These are phyloP conservation scores for Agelaius tricolor DNA, from an alignment of 2,113 vertebrate species.

Conservation along the genomic window DNA sequence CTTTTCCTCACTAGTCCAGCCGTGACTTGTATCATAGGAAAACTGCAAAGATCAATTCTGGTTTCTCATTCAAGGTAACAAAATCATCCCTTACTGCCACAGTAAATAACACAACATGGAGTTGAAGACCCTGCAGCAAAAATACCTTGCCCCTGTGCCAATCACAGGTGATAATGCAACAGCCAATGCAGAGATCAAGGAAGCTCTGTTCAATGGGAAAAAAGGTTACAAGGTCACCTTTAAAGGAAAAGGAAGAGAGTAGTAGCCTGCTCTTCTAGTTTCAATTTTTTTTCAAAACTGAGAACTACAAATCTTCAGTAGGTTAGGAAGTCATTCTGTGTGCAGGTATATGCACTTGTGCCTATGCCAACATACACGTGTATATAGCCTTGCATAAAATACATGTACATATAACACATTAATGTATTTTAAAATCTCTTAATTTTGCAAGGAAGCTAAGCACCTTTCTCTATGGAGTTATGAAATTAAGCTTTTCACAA, in stretches of 20 bases:
- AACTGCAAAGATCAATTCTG: not conserved
- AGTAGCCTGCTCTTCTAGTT: not conserved
- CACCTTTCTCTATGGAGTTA: not conserved
- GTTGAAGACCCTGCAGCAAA: not conserved
- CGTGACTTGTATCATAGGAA: not conserved
- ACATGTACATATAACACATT: rapidly evolving
- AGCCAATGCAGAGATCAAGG: not conserved
- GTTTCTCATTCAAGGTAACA: not conserved
- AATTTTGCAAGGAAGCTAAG: not conserved
- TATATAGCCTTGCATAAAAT: not conserved
- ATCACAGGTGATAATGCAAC: not conserved
- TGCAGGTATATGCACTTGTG: not conserved
- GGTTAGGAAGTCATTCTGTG: not conserved
- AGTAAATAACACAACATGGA: not conserved
- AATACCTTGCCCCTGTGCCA: not conserved
- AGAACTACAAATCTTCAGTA: not conserved
- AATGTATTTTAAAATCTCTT: not conserved
- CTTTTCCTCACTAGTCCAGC: not conserved
- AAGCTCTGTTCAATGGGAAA: not conserved
- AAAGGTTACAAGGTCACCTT: not conserved
- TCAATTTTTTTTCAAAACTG: not conserved
- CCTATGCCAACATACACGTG: rapidly evolving
- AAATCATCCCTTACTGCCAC: not conserved
- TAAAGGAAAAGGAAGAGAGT: not conserved
- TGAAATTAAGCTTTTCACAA: not conserved